Percentiles rank a stretch among this genome's conserved stretches.
phyloP scores from a whole-genome alignment of 2,113 vertebrate species.

The Nesoenas mayeri region DNA sequence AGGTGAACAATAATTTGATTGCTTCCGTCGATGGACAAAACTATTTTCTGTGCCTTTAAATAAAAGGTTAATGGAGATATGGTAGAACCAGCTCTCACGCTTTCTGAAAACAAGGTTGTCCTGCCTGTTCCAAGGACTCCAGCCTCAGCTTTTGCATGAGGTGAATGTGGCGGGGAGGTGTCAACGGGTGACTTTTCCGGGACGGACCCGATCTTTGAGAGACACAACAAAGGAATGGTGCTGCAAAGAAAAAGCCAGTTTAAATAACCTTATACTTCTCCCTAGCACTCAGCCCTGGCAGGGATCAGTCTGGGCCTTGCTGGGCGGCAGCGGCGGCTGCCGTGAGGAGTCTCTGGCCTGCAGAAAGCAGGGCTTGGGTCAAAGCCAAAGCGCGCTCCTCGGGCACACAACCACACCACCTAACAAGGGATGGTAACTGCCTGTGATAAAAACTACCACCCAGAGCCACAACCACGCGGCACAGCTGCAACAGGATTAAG shows the following conservation, averaged over 20 bases:
- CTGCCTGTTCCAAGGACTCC: not conserved
- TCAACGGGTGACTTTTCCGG: not conserved
- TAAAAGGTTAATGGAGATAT: not conserved
- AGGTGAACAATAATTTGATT: not conserved
- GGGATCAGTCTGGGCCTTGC: not conserved
- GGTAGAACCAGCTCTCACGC: not conserved
- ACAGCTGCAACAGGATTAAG: not conserved
- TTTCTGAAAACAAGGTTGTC: constrained; percentile 4
- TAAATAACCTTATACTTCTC: not conserved
- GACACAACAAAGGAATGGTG: fast-evolving
- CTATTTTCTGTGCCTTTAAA: constrained; percentile 5
- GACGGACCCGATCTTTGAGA: not conserved
- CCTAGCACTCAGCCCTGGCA: not conserved
- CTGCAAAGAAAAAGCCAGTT: not conserved
- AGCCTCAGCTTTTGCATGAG: not conserved
- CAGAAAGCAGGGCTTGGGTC: not conserved
- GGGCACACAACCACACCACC: not conserved
- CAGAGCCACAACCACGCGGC: not conserved
- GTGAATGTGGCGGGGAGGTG: not conserved
- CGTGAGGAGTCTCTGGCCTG: not conserved
- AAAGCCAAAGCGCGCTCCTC: not conserved
- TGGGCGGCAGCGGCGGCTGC: fast-evolving
- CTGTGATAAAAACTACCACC: not conserved
- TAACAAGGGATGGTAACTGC: not conserved
- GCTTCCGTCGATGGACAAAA: not conserved